phyloP scores from a whole-genome alignment of 2,797 vertebrate genomes.

The Cynopterus sphinx region DNA sequence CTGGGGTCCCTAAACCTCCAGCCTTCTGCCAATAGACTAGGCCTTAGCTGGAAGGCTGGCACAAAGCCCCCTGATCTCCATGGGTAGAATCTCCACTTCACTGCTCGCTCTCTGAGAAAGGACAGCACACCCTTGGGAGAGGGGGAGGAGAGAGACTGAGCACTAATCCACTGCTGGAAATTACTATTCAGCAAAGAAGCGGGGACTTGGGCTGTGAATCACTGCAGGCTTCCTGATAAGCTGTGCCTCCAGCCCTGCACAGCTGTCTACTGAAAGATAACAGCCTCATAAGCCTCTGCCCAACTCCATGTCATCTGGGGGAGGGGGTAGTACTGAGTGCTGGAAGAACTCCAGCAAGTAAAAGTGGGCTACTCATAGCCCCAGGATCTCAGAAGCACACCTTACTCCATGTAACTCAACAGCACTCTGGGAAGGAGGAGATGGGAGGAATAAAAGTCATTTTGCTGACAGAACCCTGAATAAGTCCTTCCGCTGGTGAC shows the following conservation, averaged over 20 bases:
- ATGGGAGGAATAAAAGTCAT: constrained; percentile 22
- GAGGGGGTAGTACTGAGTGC: background rate
- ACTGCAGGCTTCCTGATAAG: constrained; percentile 82
- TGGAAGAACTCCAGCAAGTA: background rate
- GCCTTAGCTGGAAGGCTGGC: constrained; percentile 11
- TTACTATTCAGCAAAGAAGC: constrained; percentile 76
- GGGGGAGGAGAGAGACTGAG: constrained; percentile 17
- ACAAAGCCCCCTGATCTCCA: background rate
- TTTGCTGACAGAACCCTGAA: constrained; percentile 34
- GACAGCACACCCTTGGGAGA: constrained; percentile 74
- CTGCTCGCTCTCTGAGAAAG: constrained; percentile 67
- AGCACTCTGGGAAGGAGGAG: constrained; percentile 26
- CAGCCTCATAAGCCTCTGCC: constrained; percentile 53
- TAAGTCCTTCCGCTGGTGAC: constrained; percentile 16
- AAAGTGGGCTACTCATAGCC: background rate
- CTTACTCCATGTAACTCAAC: background rate
- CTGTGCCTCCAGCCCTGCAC: constrained; percentile 51
- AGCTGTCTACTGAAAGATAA: constrained; percentile 82
- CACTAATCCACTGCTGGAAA: constrained; percentile 67
- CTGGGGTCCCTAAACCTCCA: constrained; percentile 20
- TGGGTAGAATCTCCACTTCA: constrained; percentile 47
- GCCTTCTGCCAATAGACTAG: background rate
- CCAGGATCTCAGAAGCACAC: background rate
- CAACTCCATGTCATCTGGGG: constrained; percentile 13
- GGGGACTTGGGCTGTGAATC: constrained; percentile 71